Evolutionary conservation across 2,113 vertebrate species (phyloP).

Genomic region (Oncorhynchus tshawytscha): DNA sequence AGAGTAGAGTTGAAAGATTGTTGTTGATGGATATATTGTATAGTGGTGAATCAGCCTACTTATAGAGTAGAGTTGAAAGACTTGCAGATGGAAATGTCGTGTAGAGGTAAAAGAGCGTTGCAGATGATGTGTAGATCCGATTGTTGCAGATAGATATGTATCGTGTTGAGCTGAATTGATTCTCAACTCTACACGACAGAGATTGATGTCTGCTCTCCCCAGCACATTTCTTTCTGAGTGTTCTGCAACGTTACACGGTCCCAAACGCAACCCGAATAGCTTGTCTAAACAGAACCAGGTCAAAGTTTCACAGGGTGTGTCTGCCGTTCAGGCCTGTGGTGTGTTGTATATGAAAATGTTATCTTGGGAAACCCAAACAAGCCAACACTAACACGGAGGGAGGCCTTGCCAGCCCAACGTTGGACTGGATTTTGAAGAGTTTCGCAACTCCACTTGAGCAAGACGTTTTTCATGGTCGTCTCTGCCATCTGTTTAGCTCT

Average conservation of each 20-base stretch:
- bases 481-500: background rate
- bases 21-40: no score
- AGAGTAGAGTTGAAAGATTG: no score
- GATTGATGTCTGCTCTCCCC: background rate
- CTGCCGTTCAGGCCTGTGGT: background rate
- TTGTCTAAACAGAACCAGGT: constrained; percentile 8
- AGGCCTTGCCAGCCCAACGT: constrained; percentile 14
- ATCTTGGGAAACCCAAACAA: background rate
- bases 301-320: constrained; percentile 26
- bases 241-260: background rate
- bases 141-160: background rate
- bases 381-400: constrained; percentile 10
- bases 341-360: constrained; percentile 37
- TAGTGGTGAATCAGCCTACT: no score
- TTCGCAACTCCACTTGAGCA: constrained; percentile 23
- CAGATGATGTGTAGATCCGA: no score
- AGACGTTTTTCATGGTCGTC: constrained; percentile 25
- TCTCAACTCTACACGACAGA: background rate
- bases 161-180: background rate
- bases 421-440: no score
- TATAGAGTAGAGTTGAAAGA: no score
- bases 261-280: background rate
- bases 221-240: background rate
- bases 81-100: no score
- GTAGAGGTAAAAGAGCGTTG: no score